These are phyloP conservation scores for Polydesmus complanatus DNA, from an alignment of 2,888 invertebrate species.

Conservation along the genomic window DNA sequence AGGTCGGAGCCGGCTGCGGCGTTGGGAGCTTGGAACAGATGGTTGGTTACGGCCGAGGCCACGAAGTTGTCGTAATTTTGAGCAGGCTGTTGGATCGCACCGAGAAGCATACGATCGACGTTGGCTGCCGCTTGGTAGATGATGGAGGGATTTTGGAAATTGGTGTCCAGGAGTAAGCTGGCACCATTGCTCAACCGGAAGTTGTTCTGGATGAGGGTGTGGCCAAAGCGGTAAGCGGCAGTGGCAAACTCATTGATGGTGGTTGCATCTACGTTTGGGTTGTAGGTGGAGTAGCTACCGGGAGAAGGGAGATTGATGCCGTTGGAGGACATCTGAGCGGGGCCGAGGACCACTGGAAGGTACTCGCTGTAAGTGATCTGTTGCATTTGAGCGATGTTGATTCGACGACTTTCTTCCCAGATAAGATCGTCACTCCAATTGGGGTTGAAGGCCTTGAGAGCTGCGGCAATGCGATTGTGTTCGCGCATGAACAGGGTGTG, in stretches of 20 bases:
- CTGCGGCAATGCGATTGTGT: slow-evolving; percentile 14
- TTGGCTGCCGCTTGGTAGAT: slow-evolving; percentile 2
- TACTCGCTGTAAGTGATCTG: slow-evolving; percentile 10
- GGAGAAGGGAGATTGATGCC: neutral
- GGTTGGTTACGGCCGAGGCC: neutral
- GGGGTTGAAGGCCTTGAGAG: neutral
- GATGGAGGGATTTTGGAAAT: slow-evolving; percentile 16
- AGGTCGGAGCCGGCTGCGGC: slow-evolving; percentile 7
- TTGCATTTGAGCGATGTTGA: slow-evolving; percentile 10
- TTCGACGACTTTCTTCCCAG: slow-evolving; percentile 10
- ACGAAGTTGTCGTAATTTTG: slow-evolving; percentile 12
- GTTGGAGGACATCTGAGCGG: neutral
- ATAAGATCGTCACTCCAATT: slow-evolving; percentile 1
- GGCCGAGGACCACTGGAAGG: slow-evolving; percentile 8
- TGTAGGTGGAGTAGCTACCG: neutral
- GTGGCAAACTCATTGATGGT: slow-evolving; percentile 10
- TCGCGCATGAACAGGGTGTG: slow-evolving; percentile 11
- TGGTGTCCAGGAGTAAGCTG: slow-evolving; percentile 1
- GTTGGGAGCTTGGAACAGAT: slow-evolving; percentile 4
- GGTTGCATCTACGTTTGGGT: neutral
- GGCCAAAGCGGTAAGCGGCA: slow-evolving; percentile 12
- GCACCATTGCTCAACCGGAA: slow-evolving; percentile 2
- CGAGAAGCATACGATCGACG: neutral
- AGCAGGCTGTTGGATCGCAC: slow-evolving; percentile 1
- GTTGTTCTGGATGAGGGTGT: slow-evolving; percentile 4